A percentile compares a stretch with the other conserved stretches of the same genome.
phyloP scores from a whole-genome alignment of 2,888 invertebrate species.

The Tetragonula carbonaria region DNA sequence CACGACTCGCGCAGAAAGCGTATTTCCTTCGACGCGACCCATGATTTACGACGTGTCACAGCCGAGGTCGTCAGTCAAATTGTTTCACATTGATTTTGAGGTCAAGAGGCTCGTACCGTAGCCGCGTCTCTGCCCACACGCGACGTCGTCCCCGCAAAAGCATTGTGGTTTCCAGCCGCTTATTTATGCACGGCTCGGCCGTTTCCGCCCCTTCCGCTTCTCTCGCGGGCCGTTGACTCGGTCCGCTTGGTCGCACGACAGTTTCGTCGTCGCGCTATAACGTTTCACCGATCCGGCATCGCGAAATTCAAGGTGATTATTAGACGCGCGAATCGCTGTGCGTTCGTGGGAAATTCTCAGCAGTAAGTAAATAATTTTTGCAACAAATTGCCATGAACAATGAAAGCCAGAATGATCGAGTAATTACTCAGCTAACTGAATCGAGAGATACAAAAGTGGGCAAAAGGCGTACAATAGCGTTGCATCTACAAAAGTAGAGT shows the following conservation, averaged over 20 bases:
- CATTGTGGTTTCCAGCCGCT: conserved; percentile 73
- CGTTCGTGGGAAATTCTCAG: too few relatives aligned
- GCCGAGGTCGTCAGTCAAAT: conserved; percentile 70
- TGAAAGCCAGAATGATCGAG: too few relatives aligned
- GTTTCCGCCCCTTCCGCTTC: conserved; percentile 76
- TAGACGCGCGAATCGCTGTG: too few relatives aligned
- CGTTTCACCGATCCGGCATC: background rate
- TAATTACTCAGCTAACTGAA: too few relatives aligned
- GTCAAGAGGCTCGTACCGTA: conserved; percentile 61
- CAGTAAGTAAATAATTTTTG: too few relatives aligned
- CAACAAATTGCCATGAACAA: too few relatives aligned
- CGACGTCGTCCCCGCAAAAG: conserved; percentile 70
- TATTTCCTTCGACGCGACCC: conserved; percentile 51
- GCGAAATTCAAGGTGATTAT: background rate
- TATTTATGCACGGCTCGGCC: conserved; percentile 75
- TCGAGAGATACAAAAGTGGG: too few relatives aligned
- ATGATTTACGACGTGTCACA: conserved; percentile 67
- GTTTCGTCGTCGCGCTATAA: conserved; percentile 64
- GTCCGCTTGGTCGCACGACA: conserved; percentile 69
- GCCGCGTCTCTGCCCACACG: conserved; percentile 68
- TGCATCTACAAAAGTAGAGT: too few relatives aligned
- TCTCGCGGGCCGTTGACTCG: conserved; percentile 75
- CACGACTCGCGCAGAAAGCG: conserved; percentile 2
- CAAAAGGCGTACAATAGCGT: too few relatives aligned
- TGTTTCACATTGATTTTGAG: conserved; percentile 73